phyloP scores from a whole-genome alignment of 2,888 invertebrate genomes.

The Lepidocyrtoides sp. region DNA sequence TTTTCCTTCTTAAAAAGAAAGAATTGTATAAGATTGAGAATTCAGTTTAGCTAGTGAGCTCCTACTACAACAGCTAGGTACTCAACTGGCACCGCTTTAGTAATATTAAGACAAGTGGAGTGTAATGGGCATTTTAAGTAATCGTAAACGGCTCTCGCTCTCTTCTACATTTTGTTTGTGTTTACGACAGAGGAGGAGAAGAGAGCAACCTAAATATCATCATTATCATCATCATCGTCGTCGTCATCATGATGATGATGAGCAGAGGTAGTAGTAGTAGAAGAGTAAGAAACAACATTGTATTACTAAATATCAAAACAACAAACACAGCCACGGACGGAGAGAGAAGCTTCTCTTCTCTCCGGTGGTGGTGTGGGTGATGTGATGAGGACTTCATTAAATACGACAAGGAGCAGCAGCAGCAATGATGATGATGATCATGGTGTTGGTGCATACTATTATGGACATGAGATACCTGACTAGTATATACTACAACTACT shows the following conservation, averaged over 20 bases:
- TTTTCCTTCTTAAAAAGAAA: constrained; percentile 8
- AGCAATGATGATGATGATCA: background rate
- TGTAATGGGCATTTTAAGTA: constrained; percentile 70
- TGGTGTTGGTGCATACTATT: background rate
- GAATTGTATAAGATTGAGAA: no score
- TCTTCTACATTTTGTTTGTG: constrained; percentile 10
- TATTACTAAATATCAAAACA: constrained; percentile 46
- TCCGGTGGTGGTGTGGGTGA: constrained; percentile 35
- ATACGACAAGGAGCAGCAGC: constrained; percentile 50
- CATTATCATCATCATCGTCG: background rate
- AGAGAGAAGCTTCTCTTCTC: constrained; percentile 36
- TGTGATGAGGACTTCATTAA: constrained; percentile 75
- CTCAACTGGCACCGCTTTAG: constrained; percentile 21
- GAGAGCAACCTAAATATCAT: constrained; percentile 39
- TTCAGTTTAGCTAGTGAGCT: background rate
- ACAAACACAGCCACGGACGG: constrained; percentile 17
- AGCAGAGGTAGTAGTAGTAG: background rate
- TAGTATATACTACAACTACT: no score
- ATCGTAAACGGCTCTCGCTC: constrained; percentile 70
- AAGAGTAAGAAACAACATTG: constrained; percentile 33
- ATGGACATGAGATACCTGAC: background rate
- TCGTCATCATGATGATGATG: no score
- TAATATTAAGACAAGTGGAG: constrained; percentile 56
- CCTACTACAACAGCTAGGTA: background rate
- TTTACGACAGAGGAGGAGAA: constrained; percentile 18